phyloP scores from a whole-genome alignment of 2,113 vertebrate species.

The Tretioscincus oriximinensis region DNA sequence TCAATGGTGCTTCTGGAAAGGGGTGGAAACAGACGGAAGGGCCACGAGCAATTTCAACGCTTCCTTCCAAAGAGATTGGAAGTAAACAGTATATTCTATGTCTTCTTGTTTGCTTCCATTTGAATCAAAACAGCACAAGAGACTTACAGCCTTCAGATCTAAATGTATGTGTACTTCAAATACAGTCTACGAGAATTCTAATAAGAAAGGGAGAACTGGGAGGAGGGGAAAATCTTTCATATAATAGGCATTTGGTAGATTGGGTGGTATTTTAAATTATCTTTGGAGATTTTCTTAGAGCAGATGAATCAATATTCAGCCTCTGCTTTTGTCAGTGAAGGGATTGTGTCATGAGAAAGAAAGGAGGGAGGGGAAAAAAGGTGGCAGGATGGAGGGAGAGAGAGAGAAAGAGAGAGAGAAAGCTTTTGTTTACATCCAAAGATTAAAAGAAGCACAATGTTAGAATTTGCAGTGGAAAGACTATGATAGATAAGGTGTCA shows the following conservation, averaged over 20 bases:
- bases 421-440: constrained; percentile 71
- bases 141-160: constrained; percentile 2
- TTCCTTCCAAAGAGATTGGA: not conserved
- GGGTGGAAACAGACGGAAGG: not conserved
- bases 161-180: constrained; percentile 9
- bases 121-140: constrained; percentile 1
- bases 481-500: constrained; percentile 71
- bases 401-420: constrained; percentile 49
- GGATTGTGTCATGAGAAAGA: constrained; percentile 42
- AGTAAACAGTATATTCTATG: not conserved
- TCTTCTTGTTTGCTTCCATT: constrained; percentile 6
- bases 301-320: constrained; percentile 65
- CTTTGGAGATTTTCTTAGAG: constrained; percentile 57
- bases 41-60: not conserved
- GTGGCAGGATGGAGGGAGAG: not conserved
- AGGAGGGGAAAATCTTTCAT: not conserved
- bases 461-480: constrained; percentile 69
- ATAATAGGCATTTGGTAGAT: constrained; percentile 17
- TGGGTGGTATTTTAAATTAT: constrained; percentile 59
- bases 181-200: constrained; percentile 1
- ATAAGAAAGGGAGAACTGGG: not conserved
- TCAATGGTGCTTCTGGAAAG: not conserved
- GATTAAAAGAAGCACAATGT: constrained; percentile 68
- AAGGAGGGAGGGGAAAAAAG: not conserved
- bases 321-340: constrained; percentile 59